Conservation (phyloP, 2,797 vertebrate species). For the Petrocephalus sullivani region DNA sequence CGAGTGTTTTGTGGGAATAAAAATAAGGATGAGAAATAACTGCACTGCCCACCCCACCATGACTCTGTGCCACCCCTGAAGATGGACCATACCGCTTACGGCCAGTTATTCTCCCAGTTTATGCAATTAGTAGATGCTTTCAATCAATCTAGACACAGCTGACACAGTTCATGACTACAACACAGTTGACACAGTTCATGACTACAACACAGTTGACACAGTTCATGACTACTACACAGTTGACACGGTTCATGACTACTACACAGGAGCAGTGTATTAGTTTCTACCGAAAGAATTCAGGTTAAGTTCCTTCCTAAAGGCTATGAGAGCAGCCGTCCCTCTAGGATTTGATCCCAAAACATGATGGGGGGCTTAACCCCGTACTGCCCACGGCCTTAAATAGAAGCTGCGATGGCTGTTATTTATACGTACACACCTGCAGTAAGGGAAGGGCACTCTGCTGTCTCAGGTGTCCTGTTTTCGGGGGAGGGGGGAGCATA, state of each 20-base stretch:
- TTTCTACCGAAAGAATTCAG: background rate
- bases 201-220: background rate
- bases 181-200: background rate
- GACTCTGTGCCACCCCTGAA: background rate
- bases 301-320: background rate
- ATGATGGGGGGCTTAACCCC: background rate
- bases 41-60: background rate
- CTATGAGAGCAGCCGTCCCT: background rate
- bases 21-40: background rate
- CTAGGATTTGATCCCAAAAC: background rate
- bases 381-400: background rate
- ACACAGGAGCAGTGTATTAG: background rate
- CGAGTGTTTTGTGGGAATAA: background rate
- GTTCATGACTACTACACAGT: background rate
- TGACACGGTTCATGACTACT: background rate
- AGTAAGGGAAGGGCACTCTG: background rate
- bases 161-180: background rate
- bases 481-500: slow-evolving; percentile 58
- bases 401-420: background rate
- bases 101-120: background rate
- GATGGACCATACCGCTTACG: background rate
- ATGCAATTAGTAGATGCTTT: background rate
- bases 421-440: background rate
- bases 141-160: background rate
- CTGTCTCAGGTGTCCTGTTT: background rate